A percentile compares a stretch with the other conserved stretches of the same genome.
Conservation (phyloP, 2,888 invertebrate species). For the Meiosimyza decipiens region DNA sequence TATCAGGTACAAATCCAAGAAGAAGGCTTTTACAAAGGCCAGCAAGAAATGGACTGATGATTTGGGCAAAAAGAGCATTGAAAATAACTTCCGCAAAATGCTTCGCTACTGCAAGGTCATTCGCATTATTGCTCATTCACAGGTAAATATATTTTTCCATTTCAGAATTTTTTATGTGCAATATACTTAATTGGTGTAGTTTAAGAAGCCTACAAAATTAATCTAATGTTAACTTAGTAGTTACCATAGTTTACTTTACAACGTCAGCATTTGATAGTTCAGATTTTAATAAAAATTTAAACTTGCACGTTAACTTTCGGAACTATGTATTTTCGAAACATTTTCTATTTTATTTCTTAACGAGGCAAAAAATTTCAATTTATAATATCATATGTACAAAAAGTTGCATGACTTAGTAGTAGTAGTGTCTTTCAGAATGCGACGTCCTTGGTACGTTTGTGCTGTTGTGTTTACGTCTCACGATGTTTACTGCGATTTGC, state of each 20-base stretch:
- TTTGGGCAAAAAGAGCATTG: slow-evolving; percentile 95
- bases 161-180: not conserved
- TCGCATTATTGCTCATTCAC: slow-evolving; percentile 97
- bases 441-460: slow-evolving; percentile 64
- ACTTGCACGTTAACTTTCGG: too few species aligned
- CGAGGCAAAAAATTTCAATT: too few species aligned
- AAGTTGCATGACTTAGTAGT: too few species aligned
- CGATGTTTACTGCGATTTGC: slow-evolving; percentile 43
- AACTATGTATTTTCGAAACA: too few species aligned
- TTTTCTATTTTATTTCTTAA: too few species aligned
- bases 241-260: too few species aligned
- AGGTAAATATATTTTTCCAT: slow-evolving; percentile 72
- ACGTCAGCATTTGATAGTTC: too few species aligned
- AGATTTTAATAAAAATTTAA: too few species aligned
- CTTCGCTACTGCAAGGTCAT: slow-evolving; percentile 98
- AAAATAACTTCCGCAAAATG: slow-evolving; percentile 96
- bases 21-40: slow-evolving; percentile 99
- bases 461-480: slow-evolving; percentile 42
- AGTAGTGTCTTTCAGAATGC: slow-evolving; percentile 31
- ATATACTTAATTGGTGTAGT: too few species aligned
- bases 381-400: too few species aligned
- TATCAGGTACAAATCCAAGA: slow-evolving; percentile 97
- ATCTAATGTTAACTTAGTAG: too few species aligned
- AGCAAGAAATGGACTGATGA: slow-evolving; percentile 99
- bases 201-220: too few species aligned